A percentile compares a stretch with the other conserved stretches of the same genome.
These are phyloP conservation scores for Lordiphosa stackelbergi DNA, from an alignment of 1,140 invertebrate species.

Conservation along the genomic window DNA sequence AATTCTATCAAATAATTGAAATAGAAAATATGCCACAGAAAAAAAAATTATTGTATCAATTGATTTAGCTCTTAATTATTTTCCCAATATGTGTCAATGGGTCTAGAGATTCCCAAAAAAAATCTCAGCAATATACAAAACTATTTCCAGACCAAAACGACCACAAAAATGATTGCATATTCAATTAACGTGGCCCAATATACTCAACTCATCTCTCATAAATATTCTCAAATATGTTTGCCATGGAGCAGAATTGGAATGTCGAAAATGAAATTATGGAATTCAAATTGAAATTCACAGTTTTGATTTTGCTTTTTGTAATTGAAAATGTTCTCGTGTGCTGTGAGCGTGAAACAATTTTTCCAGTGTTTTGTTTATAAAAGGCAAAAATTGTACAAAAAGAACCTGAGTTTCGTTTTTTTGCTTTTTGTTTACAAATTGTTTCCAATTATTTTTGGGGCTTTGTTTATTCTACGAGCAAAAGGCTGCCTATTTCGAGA, in stretches of 20 bases:
- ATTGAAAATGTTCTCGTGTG: constrained; percentile 72
- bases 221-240: constrained; percentile 22
- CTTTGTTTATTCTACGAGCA: constrained; percentile 42
- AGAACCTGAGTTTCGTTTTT: constrained; percentile 32
- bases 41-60: too few relatives aligned
- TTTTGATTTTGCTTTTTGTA: constrained; percentile 49
- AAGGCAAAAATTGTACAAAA: constrained; percentile 47
- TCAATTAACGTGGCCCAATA: constrained; percentile 49
- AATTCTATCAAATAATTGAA: too few relatives aligned
- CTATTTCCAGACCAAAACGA: too few relatives aligned
- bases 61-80: too few relatives aligned
- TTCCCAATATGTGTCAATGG: too few relatives aligned
- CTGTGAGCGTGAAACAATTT: constrained; percentile 69
- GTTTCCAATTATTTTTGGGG: constrained; percentile 61
- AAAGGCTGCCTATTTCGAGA: constrained; percentile 44
- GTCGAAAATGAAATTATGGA: constrained; percentile 60
- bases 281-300: constrained; percentile 37
- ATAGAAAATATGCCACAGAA: too few relatives aligned
- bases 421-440: constrained; percentile 63
- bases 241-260: constrained; percentile 37
- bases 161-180: constrained; percentile 59
- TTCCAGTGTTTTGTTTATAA: constrained; percentile 64
- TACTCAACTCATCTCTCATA: too few relatives aligned
- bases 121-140: too few relatives aligned
- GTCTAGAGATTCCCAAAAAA: too few relatives aligned